A percentile compares a stretch with the other conserved stretches of the same genome.
Evolutionary conservation across 2,113 vertebrate genomes (phyloP).

Genomic region (Salvelinus fontinalis): DNA sequence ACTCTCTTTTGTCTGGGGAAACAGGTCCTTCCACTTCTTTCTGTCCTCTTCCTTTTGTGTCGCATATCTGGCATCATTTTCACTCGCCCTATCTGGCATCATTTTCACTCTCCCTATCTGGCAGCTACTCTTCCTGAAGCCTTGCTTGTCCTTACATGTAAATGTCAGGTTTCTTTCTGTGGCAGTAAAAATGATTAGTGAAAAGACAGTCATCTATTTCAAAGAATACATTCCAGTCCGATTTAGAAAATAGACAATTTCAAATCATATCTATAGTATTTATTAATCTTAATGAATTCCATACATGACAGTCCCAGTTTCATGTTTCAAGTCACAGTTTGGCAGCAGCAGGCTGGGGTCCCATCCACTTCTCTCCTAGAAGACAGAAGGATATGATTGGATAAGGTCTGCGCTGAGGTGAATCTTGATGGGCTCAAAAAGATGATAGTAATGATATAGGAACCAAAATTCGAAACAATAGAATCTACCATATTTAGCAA

Average conservation of each 20-base stretch:
- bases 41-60: no score
- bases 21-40: conserved; percentile 53
- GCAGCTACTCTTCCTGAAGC: no score
- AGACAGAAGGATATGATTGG: conserved; percentile 25
- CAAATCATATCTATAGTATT: background rate
- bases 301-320: background rate
- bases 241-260: background rate
- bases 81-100: no score
- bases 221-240: background rate
- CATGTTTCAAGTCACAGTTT: conserved; percentile 59
- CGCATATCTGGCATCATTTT: no score
- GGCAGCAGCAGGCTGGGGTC: conserved; percentile 62
- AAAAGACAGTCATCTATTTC: no score
- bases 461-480: background rate
- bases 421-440: background rate
- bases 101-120: no score
- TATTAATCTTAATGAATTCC: background rate
- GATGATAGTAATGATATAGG: background rate
- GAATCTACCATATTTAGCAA: no score
- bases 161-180: conserved; percentile 38
- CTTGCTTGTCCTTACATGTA: conserved; percentile 42
- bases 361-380: conserved; percentile 76
- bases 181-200: no score
- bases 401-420: background rate
- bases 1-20: conserved; percentile 49